Percentiles rank a stretch among this genome's conserved stretches.
Evolutionary conservation across 2,888 invertebrate genomes (phyloP).

Genomic region (Nesidiocoris tenuis): DNA sequence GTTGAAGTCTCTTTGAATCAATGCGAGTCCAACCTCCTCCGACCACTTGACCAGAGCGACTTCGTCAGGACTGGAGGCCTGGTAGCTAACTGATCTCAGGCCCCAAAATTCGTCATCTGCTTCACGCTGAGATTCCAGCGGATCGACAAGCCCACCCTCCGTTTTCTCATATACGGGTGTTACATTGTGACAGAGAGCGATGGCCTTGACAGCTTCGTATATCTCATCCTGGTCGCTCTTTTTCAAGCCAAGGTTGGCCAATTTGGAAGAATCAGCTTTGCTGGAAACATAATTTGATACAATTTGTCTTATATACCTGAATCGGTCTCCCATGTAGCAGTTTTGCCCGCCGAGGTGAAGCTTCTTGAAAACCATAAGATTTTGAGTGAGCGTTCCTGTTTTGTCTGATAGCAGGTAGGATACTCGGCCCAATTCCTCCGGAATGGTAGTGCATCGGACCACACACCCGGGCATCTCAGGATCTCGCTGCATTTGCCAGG

Average conservation of each 20-base stretch:
- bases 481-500: constrained; percentile 94
- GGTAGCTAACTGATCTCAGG: constrained; percentile 57
- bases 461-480: constrained; percentile 90
- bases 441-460: constrained; percentile 97
- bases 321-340: constrained; percentile 22
- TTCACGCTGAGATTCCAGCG: constrained; percentile 56
- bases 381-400: constrained; percentile 97
- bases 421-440: constrained; percentile 95
- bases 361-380: constrained; percentile 97
- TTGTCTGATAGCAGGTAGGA: constrained; percentile 97
- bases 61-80: constrained; percentile 76
- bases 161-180: constrained; percentile 86
- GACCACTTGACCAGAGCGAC: constrained; percentile 74
- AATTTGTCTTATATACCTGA: constrained; percentile 10
- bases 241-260: constrained; percentile 14
- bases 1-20: constrained; percentile 61
- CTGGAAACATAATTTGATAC: constrained; percentile 18
- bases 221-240: constrained; percentile 26
- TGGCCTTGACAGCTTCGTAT: constrained; percentile 86
- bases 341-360: constrained; percentile 66
- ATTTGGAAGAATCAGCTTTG: background rate
- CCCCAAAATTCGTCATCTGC: constrained; percentile 60
- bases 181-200: constrained; percentile 98
- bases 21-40: constrained; percentile 66
- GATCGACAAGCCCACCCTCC: constrained; percentile 30